Base-by-base conservation (phyloP, 2,113 vertebrate species). In the Alouatta palliata region DNA sequence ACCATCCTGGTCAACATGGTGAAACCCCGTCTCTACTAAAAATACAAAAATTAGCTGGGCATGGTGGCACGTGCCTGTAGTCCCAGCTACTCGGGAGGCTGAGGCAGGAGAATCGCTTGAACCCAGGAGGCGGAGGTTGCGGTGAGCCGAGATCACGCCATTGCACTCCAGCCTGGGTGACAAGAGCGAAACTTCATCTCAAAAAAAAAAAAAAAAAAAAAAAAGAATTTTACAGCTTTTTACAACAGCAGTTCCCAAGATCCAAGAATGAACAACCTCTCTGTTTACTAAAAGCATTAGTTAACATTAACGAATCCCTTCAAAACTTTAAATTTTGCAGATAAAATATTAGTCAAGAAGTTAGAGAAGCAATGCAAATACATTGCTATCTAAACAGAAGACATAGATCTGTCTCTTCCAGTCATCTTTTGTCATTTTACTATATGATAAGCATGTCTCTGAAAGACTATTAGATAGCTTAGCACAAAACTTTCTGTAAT, bases 181-280 rank as follows among this genome's bases (percentile, higher is more conserved):
- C n/a, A n/a, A n/a, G n/a, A n/a, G n/a, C n/a, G n/a, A 96, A 61
- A 89, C 32, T 96, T 96, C 77, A 52, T 43, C n/a, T n/a, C n/a
- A n/a, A n/a, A n/a, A n/a, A n/a, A n/a, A n/a, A n/a, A n/a, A n/a
- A n/a, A n/a, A n/a, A n/a, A n/a, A n/a, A n/a, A n/a, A n/a, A n/a
- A n/a, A n/a, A 71, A 73, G 92, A 68, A 95, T 96, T 87, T 94
- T 70, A 95, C 61, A 95, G 37, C 45, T 96, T 95, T 97, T 96
- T 90, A 92, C 87, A 87, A 90, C 14, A 97, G 73, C 0, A 47
- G 70, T 89, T 81, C 61, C 93, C 71, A 96, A 95, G 95, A 49
- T 17, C 21, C 85, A 68, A 93, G 21, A 96, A 93, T 95, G 76
- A 97, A 96, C 77, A 66, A 98, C 73, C 91, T 97, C 66, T 96